Conservation (phyloP, 2,797 vertebrate species). For the Scyliorhinus canicula region DNA sequence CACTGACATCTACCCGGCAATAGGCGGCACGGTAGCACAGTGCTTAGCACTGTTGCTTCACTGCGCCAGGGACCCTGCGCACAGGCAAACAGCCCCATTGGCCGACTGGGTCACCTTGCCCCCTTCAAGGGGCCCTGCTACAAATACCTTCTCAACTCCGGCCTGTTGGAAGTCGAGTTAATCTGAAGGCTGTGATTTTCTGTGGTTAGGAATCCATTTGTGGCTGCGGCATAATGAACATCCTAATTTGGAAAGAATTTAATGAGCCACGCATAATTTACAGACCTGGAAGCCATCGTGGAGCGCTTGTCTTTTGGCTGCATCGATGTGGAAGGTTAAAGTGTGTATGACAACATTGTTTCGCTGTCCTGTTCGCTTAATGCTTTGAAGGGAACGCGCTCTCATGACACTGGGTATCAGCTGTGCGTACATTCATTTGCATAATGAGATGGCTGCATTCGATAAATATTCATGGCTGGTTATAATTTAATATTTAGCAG, state of each 20-base stretch:
- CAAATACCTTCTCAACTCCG: neutral
- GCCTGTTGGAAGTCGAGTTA: neutral
- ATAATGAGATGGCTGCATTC: slow-evolving; percentile 31
- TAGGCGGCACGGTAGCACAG: too few species aligned
- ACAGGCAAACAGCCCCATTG: too few species aligned
- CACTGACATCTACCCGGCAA: too few species aligned
- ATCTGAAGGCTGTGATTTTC: neutral
- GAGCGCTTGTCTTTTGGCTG: neutral
- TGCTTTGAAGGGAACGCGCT: neutral
- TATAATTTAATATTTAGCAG: slow-evolving; percentile 33
- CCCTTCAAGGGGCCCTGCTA: too few species aligned
- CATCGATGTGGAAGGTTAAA: neutral
- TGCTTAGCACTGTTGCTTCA: too few species aligned
- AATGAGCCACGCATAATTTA: neutral
- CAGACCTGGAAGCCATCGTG: neutral
- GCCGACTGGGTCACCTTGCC: too few species aligned
- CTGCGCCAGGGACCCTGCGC: too few species aligned
- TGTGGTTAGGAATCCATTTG: neutral
- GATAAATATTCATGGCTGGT: slow-evolving; percentile 27
- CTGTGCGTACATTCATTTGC: slow-evolving; percentile 4
- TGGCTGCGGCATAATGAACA: neutral
- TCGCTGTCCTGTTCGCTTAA: neutral
- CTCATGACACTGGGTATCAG: slow-evolving; percentile 30
- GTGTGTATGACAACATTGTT: neutral
- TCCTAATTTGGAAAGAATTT: neutral